These are phyloP conservation scores for Laticauda colubrina DNA, from an alignment of 2,113 vertebrate genomes.

Conservation along the genomic window DNA sequence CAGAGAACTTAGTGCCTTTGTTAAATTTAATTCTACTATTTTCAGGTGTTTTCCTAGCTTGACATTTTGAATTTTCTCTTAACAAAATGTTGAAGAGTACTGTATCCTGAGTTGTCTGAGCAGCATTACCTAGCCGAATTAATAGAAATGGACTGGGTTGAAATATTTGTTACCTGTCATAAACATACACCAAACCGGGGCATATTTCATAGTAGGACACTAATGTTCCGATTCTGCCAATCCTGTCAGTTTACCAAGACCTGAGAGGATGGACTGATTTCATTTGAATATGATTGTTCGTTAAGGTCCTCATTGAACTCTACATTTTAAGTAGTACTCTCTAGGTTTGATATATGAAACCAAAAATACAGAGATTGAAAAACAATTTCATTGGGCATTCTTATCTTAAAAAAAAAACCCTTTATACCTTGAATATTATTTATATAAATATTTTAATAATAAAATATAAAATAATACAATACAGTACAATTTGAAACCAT, in stretches of 20 bases:
- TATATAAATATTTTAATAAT: too few species aligned
- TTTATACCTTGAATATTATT: not conserved
- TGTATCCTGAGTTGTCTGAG: not conserved
- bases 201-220: not conserved
- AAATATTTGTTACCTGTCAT: not conserved
- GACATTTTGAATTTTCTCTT: not conserved
- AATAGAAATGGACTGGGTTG: not conserved
- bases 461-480: too few species aligned
- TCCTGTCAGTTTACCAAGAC: not conserved
- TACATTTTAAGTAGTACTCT: not conserved
- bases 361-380: not conserved
- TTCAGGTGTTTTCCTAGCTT: not conserved
- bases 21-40: not conserved
- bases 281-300: not conserved
- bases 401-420: not conserved
- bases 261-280: not conserved
- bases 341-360: not conserved
- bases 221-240: not conserved
- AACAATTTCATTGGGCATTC: not conserved
- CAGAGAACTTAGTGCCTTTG: not conserved
- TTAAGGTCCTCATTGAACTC: not conserved
- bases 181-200: not conserved
- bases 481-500: not conserved
- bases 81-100: not conserved
- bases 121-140: not conserved